phyloP scores from a whole-genome alignment of 2,888 invertebrate genomes.

The Danaus chrysippus region DNA sequence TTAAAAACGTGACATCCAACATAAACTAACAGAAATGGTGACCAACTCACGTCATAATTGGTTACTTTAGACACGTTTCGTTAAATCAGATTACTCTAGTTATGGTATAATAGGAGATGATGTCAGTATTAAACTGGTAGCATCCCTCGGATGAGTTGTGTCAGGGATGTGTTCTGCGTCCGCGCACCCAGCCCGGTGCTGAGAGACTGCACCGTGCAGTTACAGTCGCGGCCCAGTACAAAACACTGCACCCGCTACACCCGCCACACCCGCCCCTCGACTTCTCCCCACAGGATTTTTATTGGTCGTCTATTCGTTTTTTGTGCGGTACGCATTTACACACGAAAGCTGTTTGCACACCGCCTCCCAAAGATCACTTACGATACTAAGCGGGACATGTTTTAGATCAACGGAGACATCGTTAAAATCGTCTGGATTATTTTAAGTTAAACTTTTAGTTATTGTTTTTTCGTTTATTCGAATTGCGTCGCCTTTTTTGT shows the following conservation, averaged over 20 bases:
- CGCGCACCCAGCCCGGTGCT: constrained; percentile 70
- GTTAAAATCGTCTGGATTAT: constrained; percentile 39
- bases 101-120: too few species aligned
- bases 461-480: too few species aligned
- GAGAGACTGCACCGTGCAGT: constrained; percentile 69
- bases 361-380: constrained; percentile 65
- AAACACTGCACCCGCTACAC: constrained; percentile 63
- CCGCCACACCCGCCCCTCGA: constrained; percentile 73
- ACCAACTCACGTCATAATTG: constrained; percentile 64
- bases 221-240: constrained; percentile 56
- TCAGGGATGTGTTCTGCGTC: constrained; percentile 65
- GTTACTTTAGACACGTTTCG: too few species aligned
- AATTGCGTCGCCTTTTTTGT: too few species aligned
- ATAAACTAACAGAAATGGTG: constrained; percentile 10
- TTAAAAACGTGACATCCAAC: constrained; percentile 16
- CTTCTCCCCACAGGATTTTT: constrained; percentile 73
- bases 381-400: constrained; percentile 66
- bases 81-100: too few species aligned
- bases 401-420: constrained; percentile 52
- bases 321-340: constrained; percentile 67
- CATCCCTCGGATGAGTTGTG: constrained; percentile 11
- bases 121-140: constrained; percentile 19
- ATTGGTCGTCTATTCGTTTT: constrained; percentile 75
- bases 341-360: constrained; percentile 68
- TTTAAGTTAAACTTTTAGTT: too few species aligned